Conservation (phyloP, 1,140 invertebrate species). For the Manduca sexta region DNA sequence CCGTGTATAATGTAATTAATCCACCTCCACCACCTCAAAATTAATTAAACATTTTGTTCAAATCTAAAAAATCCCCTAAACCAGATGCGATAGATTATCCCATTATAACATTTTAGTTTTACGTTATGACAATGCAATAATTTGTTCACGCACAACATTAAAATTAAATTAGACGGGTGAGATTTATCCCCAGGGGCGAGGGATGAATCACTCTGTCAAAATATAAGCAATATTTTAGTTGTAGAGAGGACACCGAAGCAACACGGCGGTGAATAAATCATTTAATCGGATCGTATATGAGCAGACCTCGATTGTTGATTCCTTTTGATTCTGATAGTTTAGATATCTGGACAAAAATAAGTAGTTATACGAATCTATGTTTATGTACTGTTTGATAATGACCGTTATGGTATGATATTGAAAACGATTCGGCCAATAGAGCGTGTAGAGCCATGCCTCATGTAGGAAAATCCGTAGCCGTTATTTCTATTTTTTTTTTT, state of each 20-base stretch:
- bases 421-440: too few relatives aligned
- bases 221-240: constrained; percentile 52
- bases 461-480: too few relatives aligned
- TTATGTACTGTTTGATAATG: too few relatives aligned
- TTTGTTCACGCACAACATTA: constrained; percentile 62
- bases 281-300: constrained; percentile 46
- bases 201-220: constrained; percentile 50
- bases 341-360: too few relatives aligned
- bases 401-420: too few relatives aligned
- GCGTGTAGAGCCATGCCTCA: too few relatives aligned
- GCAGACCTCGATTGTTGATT: constrained; percentile 2
- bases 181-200: constrained; percentile 33
- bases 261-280: constrained; percentile 49
- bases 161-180: constrained; percentile 55
- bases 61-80: constrained; percentile 44
- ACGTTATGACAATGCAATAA: constrained; percentile 61
- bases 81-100: constrained; percentile 55
- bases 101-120: constrained; percentile 53
- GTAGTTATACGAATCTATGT: too few relatives aligned
- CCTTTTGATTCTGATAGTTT: not conserved
- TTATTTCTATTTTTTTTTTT: too few relatives aligned
- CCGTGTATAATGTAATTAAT: constrained; percentile 44
- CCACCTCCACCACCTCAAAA: constrained; percentile 30
- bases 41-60: constrained; percentile 55
- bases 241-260: constrained; percentile 25